Evolutionary conservation across 1,140 invertebrate species (phyloP), one percentile per base, ranked within the genome.

Genomic region (Coenobita brevimanus): DNA sequence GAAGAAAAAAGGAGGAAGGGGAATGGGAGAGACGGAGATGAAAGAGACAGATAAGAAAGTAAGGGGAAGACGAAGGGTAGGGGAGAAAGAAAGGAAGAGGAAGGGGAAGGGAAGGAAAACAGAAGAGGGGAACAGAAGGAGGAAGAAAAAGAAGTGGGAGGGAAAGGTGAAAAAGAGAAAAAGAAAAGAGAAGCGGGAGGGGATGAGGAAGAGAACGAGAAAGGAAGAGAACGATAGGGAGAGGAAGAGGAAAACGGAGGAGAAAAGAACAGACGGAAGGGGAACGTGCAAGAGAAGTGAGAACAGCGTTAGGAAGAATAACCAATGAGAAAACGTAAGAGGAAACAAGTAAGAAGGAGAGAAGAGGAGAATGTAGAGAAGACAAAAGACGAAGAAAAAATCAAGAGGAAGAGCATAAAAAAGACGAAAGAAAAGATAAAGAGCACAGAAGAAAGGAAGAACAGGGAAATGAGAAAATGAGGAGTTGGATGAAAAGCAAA

Each of bases 71-170:
- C 38, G 24, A n/a, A 78, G 75, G 43, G 75, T 46, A 41, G 24
- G 75, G 50, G 75, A 50, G 75, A 78, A 41, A 50, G 75, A 78
- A 41, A 50, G 38, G 24, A 41, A 78, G 75, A 78, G 17, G 24
- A 21, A 78, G 75, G n/a, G 21, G 64, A 24, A 24, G 64, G n/a
- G n/a, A 24, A 33, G n/a, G 64, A n/a, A 67, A 4, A 24, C 8
- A 33, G 30, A 33, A 67, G 64, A 67, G 4, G 6, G 21, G 8
- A 24, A 24, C 6, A 6, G 8, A 67, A n/a, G 27, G 64, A 73
- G 21, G n/a, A 21, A 73, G 21, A 36, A 8, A 21, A 33, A 73
- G 27, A 73, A 41, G 38, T 17, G 21, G 36, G 41, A 41, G 41
- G 69, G 41, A 36, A 41, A 73, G 69, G 41, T 24, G 36, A 33